phyloP scores from a whole-genome alignment of 2,797 vertebrate species.

The Phrynocephalus guinanensis region DNA sequence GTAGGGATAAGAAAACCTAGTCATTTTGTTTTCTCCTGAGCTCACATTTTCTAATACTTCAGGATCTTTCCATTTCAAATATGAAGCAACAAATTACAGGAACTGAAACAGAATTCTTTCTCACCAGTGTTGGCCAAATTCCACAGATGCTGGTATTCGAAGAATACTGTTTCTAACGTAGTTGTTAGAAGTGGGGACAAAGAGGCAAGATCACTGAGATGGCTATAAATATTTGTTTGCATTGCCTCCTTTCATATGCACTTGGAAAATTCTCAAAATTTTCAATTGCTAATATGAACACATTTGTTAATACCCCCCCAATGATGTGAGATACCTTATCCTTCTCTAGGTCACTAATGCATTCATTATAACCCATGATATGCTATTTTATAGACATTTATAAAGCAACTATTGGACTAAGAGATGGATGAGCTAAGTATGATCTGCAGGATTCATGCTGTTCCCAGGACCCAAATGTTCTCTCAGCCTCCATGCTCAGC shows the following conservation, averaged over 20 bases:
- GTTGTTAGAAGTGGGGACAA: no score
- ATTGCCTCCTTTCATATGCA: not conserved
- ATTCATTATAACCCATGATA: not conserved
- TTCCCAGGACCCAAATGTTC: no score
- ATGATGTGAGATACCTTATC: not conserved
- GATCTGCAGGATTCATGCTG: not conserved
- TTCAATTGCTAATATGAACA: not conserved
- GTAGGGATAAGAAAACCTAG: not conserved
- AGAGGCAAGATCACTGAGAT: not conserved
- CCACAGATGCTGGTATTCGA: no score
- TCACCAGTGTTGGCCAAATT: no score
- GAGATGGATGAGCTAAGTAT: not conserved
- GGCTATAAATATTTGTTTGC: not conserved
- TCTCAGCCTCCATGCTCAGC: no score
- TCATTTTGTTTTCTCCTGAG: not conserved
- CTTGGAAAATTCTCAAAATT: not conserved
- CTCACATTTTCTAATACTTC: not conserved
- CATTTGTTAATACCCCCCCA: not conserved
- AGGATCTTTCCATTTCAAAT: not conserved
- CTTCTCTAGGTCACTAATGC: not conserved
- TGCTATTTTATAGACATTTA: not conserved
- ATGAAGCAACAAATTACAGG: no score
- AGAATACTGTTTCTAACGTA: no score
- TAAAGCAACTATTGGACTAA: not conserved
- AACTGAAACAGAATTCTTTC: no score